Evolutionary conservation across 2,888 invertebrate genomes (phyloP).

Genomic region (Agonopterix arenella): DNA sequence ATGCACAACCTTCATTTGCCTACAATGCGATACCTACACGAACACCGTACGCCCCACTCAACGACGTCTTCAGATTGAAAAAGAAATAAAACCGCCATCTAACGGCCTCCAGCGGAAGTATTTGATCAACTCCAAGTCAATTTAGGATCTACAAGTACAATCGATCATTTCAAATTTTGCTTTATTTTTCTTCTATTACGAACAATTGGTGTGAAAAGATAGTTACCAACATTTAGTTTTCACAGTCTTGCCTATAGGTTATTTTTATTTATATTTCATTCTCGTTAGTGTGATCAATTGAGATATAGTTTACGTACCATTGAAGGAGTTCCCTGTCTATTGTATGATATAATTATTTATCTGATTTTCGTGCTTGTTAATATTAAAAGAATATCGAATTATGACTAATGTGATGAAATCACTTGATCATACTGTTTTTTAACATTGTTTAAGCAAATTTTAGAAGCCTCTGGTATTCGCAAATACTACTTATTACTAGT

Average conservation of each 20-base stretch:
- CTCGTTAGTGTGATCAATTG: conserved; percentile 49
- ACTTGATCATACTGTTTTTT: too few species aligned
- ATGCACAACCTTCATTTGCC: conserved; percentile 79
- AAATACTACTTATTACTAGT: neutral
- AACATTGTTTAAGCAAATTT: too few species aligned
- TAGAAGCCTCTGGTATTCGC: neutral
- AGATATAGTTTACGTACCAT: conserved; percentile 14
- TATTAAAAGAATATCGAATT: neutral
- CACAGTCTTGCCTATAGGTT: conserved; percentile 57
- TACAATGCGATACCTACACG: conserved; percentile 65
- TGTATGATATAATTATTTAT: neutral
- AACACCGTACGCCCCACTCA: conserved; percentile 66
- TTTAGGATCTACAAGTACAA: conserved; percentile 25
- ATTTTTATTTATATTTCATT: conserved; percentile 59
- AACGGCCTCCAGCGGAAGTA: conserved; percentile 9
- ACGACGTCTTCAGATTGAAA: conserved; percentile 63
- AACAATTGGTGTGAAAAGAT: conserved; percentile 30
- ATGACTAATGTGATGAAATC: too few species aligned
- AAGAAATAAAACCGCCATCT: conserved; percentile 40
- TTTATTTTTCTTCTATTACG: neutral
- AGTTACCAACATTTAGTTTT: conserved; percentile 52
- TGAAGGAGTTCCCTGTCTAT: conserved; percentile 5
- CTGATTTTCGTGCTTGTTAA: neutral
- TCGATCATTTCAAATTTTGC: conserved; percentile 3
- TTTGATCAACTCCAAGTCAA: conserved; percentile 13